Base-by-base conservation (phyloP, 2,113 vertebrate species). In the Ahaetulla prasina region DNA sequence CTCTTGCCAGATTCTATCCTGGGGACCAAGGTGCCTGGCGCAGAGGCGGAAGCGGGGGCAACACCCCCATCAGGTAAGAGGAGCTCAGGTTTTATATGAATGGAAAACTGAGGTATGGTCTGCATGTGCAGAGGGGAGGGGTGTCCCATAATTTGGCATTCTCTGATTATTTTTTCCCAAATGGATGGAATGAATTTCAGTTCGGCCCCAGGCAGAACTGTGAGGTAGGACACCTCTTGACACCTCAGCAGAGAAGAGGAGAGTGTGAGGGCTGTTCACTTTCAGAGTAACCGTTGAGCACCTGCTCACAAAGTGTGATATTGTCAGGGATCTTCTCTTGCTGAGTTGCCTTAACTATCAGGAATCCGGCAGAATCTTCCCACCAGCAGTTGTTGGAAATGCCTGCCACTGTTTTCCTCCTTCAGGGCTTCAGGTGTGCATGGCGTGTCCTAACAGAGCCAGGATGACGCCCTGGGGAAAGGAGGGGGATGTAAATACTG, bases 1-100 rank as follows among this genome's bases (percentile, higher is more conserved):
- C 54, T 91, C 7, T 87, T 91, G 84, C 18, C 90, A 91, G 90
- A 91, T 39, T 91, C 90, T 4, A 91, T 91, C 85, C 45, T 91
- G 90, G 90, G 90, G 45, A 63, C 45, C 12, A 63, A 91, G 54
- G 55, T 22, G 39, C 45, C 84, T 4, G 54, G 45, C 4, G 43
- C 55, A 50, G 60, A 12, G 8, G 43, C 5, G 39, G 35, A 55
- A 63, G 90, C 8, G 45, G 43, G 27, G 57, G 16, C 20, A 27
- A 47, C 54, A 3, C 2, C 30, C 14, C 90, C 22, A 2, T 6
- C 90, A 63, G 90, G 90, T 91, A 57, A 85, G n/a, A 9, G 27
- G 30, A 74, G 47, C 30, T 11, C 12, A 3, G 8, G 3, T 9
- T 22, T 53, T 50, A 20, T 3, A 12, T 3, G 16, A 27, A 14